Evolutionary conservation across 2,797 vertebrate species (phyloP), one percentile per base, ranked within the genome.

Genomic region (Sylvilagus floridanus): DNA sequence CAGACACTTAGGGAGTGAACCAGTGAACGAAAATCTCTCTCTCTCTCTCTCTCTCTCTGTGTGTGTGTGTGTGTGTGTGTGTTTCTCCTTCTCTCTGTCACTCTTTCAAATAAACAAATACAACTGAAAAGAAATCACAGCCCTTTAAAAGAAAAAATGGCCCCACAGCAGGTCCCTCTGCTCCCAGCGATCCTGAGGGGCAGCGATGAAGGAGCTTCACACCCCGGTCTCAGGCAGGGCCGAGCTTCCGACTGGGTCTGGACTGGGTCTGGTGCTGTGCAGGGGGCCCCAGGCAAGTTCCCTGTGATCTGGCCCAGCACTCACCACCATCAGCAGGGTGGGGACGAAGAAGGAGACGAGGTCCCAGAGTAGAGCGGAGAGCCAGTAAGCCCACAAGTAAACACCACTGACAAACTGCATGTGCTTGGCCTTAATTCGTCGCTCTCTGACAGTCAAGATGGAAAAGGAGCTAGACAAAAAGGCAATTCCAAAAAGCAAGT

Each of bases 391-490:
- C 81, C 98, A 98, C 89, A 99, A 97, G 0, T 99, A 99, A 92
- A 99, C 99, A 0, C 99, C 99, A 0, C 99, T 99, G 98, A 99
- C 98, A 5, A 99, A 98, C 98, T 99, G 99, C 90, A 99, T 98
- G 0, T 99, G 99, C 96, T 99, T 99, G 97, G 99, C 99, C 97
- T 99, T 99, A 92, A 99, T 97, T 0, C 98, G 97, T 21, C 99
- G 98, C 95, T 99, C 99, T 0, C 98, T 99, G 75, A 99, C 99
- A 4, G 99, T 98, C 96, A 99, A 98, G 90, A 99, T 98, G 0
- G 99, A 99, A 0, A 99, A 99, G n/a, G 99, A 99, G 98, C 99
- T 99, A 83, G 99, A 99, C 3, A 99, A 97, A 0, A 99, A 99
- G 6, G 99, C 99, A 99, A 99, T 99, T 19, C 99, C 99, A 0